These are phyloP conservation scores for Netelia melanura DNA, from an alignment of 2,888 invertebrate genomes.

Conservation along the genomic window DNA sequence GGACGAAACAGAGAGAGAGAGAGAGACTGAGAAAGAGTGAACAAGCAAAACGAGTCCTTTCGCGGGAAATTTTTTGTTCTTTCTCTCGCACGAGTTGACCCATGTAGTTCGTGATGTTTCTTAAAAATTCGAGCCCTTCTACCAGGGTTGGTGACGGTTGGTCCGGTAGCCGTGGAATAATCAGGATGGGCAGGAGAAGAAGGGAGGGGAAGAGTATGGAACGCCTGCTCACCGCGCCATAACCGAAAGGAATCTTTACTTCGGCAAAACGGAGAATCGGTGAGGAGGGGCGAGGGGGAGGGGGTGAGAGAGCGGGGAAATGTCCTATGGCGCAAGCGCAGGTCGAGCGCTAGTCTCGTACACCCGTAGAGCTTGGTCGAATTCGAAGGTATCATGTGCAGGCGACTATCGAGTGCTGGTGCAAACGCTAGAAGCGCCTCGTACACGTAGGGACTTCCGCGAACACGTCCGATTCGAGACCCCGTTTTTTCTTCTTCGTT, in stretches of 20 bases:
- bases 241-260: constrained; percentile 72
- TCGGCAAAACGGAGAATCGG: constrained; percentile 50
- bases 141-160: constrained; percentile 38
- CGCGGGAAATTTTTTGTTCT: constrained; percentile 49
- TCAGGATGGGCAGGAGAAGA: background rate
- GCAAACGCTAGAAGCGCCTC: constrained; percentile 64
- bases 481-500: constrained; percentile 16
- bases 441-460: constrained; percentile 58
- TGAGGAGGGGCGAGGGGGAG: no score
- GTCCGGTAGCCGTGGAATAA: constrained; percentile 13
- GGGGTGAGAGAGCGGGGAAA: background rate
- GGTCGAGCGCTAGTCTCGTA: background rate
- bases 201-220: constrained; percentile 6
- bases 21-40: background rate
- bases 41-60: constrained; percentile 41
- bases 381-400: constrained; percentile 32
- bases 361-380: constrained; percentile 26
- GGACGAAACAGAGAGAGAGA: background rate
- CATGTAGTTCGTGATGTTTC: background rate
- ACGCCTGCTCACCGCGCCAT: constrained; percentile 41
- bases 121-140: constrained; percentile 28
- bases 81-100: background rate
- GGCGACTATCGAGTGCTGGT: constrained; percentile 62
- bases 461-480: constrained; percentile 9
- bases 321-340: constrained; percentile 52